Conservation (phyloP, 1,140 invertebrate genomes). For the Drosophila equinoxialis region DNA sequence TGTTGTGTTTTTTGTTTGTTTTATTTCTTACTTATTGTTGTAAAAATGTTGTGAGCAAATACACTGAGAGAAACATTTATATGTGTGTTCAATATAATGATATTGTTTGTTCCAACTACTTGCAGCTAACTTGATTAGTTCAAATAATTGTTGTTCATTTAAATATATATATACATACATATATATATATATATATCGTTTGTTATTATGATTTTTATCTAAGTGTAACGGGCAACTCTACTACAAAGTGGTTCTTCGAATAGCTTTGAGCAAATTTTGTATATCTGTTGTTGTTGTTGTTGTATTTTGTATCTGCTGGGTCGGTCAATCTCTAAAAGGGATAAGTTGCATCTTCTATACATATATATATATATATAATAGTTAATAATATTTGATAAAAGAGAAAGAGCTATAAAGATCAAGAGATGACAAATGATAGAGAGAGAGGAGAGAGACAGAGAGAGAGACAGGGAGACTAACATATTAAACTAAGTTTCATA, state of each 20-base stretch:
- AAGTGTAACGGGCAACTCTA: conserved; percentile 69
- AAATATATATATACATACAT: conserved; percentile 13
- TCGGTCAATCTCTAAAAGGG: conserved; percentile 66
- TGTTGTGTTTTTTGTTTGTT: conserved; percentile 50
- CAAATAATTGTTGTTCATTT: conserved; percentile 61
- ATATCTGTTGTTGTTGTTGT: background rate
- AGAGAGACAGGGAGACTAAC: conserved; percentile 12
- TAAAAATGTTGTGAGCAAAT: conserved; percentile 78
- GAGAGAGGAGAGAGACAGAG: background rate
- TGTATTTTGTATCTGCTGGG: conserved; percentile 22
- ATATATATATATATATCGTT: conserved; percentile 15
- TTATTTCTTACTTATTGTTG: conserved; percentile 51
- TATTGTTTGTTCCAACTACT: conserved; percentile 63
- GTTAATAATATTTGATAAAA: conserved; percentile 12
- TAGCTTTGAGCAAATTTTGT: conserved; percentile 65
- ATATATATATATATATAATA: conserved; percentile 34
- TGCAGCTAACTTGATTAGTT: conserved; percentile 84
- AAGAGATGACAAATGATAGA: background rate
- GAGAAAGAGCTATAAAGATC: background rate
- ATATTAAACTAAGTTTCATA: conserved; percentile 26
- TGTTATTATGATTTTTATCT: conserved; percentile 14
- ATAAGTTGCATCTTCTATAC: conserved; percentile 50
- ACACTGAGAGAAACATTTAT: conserved; percentile 81
- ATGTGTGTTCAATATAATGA: conserved; percentile 43
- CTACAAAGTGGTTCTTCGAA: conserved; percentile 63